Base-by-base conservation (phyloP, 1,140 invertebrate species). In the Drosophila burlai region DNA sequence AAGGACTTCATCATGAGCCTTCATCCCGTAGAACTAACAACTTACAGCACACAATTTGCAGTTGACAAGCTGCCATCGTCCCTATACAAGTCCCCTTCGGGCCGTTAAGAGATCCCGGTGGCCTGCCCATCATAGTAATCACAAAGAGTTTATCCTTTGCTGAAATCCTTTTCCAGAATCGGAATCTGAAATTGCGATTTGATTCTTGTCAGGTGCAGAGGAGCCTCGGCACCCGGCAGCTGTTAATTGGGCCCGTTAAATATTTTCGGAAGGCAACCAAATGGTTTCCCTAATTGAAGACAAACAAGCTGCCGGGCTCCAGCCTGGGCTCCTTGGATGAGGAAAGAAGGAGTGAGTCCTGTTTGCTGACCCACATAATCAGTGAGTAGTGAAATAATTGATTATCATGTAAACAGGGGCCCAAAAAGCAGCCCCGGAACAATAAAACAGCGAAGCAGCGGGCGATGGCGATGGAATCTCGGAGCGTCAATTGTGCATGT, bases 351-450 rank as follows among this genome's bases (percentile, higher is more conserved):
- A 57, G 58, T 42, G 57, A 64, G 31, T 31, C 75, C 26, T 83
- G 76, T 77, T 64, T 52, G 79, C 76, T 90, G 85, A 90, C 85
- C 85, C 81, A 90, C 74, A 90, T 90, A 90, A 67, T 69, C 85
- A 90, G 81, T 90, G 85, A 78, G 49, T 91, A 90, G 86, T 82
- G 63, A 90, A 90, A 90, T 90, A 90, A 90, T 90, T 90, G 85
- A 90, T 90, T 90, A 90, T 89, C 84, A 76, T 89, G 81, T 90
- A 80, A 63, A 73, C 77, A 80, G 58, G 55, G 31, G 55, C 36
- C 76, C 62, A 29, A 80, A 78, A 71, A 78, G 66, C 74, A 38
- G 61, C 13, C 29, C 11, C 36, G 21, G 45, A 71, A 54, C 59
- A 85, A 86, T 76, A 73, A 49, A 77, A 59, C 64, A 78, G 76